Conservation (phyloP, 1,140 invertebrate species). For the Bombus fervidus region DNA sequence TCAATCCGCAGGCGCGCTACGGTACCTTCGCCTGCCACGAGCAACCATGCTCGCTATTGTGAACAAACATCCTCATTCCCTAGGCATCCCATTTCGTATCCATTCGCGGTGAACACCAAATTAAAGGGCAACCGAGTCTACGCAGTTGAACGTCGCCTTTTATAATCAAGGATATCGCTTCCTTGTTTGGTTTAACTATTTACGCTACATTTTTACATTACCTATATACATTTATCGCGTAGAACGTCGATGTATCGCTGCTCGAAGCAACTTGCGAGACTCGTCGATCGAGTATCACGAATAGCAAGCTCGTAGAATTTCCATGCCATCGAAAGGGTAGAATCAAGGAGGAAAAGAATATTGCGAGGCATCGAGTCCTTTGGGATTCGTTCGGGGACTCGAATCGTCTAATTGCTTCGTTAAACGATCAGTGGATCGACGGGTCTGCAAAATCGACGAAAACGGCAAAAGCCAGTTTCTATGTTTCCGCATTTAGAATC, state of each 20-base stretch:
- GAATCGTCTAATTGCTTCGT: constrained; percentile 34
- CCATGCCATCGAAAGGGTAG: not conserved
- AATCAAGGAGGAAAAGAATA: constrained; percentile 1
- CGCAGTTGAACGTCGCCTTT: not conserved
- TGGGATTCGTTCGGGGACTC: not conserved
- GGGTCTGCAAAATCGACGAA: not conserved
- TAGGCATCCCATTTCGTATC: not conserved
- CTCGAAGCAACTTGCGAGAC: not conserved
- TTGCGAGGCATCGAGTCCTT: not conserved
- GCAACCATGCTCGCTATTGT: not conserved
- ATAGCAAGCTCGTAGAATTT: not conserved
- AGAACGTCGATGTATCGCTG: too few relatives aligned
- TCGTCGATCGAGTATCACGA: not conserved
- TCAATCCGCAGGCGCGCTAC: constrained; percentile 71
- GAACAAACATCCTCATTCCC: not conserved
- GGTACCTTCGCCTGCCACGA: not conserved
- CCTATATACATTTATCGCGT: not conserved
- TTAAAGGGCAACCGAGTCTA: not conserved
- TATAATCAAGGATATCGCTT: not conserved
- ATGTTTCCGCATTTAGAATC: not conserved
- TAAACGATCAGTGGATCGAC: not conserved
- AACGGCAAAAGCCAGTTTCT: not conserved
- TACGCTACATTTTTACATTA: not conserved
- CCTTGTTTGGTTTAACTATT: not conserved
- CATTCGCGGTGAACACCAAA: not conserved